phyloP scores from a whole-genome alignment of 2,797 vertebrate genomes.

The Rallus crepitans region DNA sequence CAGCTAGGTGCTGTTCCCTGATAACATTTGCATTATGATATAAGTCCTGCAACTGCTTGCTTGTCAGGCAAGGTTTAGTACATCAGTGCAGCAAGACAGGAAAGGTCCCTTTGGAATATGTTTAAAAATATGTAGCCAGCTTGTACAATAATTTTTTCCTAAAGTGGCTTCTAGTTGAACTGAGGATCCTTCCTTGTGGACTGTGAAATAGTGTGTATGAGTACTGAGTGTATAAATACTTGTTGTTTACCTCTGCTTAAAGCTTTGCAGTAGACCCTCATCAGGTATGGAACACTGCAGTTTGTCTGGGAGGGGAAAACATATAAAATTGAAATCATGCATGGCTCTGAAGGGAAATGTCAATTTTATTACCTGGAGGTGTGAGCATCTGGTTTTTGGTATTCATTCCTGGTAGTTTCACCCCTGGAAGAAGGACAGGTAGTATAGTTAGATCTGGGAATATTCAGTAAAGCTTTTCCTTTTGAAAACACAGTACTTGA shows the following conservation, averaged over 20 bases:
- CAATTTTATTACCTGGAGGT: neutral
- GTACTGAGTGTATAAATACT: neutral
- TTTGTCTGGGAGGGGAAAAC: rapidly evolving
- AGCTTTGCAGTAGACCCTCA: neutral
- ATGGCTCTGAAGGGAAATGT: neutral
- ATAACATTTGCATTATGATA: neutral
- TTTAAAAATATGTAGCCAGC: constrained; percentile 6
- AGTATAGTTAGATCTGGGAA: neutral
- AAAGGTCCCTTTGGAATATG: constrained; percentile 3
- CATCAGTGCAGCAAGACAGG: neutral
- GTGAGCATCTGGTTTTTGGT: neutral
- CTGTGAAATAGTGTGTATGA: neutral
- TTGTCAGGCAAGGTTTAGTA: neutral
- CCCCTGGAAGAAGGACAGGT: neutral
- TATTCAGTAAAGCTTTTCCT: neutral
- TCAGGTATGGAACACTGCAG: neutral
- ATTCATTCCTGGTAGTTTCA: neutral
- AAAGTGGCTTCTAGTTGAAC: neutral
- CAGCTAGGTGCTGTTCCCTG: neutral
- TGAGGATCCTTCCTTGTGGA: neutral
- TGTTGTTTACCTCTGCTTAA: neutral
- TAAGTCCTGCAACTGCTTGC: neutral
- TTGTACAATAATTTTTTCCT: neutral
- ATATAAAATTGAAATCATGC: neutral
- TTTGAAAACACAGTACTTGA: neutral